Evolutionary conservation across 2,797 vertebrate genomes (phyloP), one percentile per base, ranked within the genome.

Genomic region (Microhierax caerulescens): DNA sequence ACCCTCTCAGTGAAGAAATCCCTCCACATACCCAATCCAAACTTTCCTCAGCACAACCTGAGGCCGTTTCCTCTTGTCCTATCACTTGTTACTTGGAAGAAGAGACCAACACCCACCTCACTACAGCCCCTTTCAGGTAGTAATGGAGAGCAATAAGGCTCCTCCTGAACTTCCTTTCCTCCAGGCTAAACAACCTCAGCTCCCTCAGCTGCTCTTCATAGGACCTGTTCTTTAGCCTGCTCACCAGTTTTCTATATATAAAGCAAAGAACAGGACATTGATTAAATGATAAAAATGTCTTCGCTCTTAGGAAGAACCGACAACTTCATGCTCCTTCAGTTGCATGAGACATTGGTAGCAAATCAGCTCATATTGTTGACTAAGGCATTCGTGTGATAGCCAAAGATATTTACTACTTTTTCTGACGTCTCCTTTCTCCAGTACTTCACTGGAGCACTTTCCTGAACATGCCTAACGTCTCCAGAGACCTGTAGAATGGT

Each of bases 301-400:
- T 53, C 0, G 2, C 28, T 39, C 11, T 53, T 53, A 53, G n/a
- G 30, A 36, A 51, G 23, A 63, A 51, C 36, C 0, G 5, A 15
- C 4, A 2, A 22, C 18, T 63, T 51, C 19, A n/a, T 8, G 59
- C 30, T n/a, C 59, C 47, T 41, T 51, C 47, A 41, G 47, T 16
- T 51, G 59, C 0, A 1, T 0, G 4, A 63, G 30, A 61, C 17
- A 51, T 77, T n/a, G 28, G 20, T 4, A 57, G 34, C 34, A 83
- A 80, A 51, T 30, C 34, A 63, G 39, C 48, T 64, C 21, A 6
- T 30, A 21, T 11, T 74, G 36, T 68, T 4, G 0, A 18, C 15
- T n/a, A 39, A 39, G 24, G 12, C 25, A 28, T 73, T 69, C 1
- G 0, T 48, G 51, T 53, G 34, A 45, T 21, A 90, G n/a, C 22